phyloP scores from a whole-genome alignment of 2,113 vertebrate species.

The Hippoglossus stenolepis region DNA sequence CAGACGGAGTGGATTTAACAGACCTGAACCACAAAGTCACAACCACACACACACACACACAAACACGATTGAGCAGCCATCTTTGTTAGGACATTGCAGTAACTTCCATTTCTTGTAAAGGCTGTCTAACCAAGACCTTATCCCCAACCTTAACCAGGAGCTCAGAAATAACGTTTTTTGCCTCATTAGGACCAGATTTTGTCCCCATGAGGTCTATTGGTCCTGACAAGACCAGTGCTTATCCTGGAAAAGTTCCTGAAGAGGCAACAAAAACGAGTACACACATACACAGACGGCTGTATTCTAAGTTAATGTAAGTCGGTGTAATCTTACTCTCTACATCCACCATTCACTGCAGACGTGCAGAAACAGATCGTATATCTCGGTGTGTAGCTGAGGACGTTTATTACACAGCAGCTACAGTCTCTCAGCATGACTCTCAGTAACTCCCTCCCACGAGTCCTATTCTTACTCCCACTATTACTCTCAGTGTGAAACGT shows the following conservation, averaged over 20 bases:
- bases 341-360: slow-evolving; percentile 9
- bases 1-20: slow-evolving; percentile 66
- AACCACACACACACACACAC: neutral
- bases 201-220: no score
- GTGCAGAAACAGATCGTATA: neutral
- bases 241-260: no score
- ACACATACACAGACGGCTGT: slow-evolving; percentile 1
- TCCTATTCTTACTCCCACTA: slow-evolving; percentile 31
- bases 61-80: neutral
- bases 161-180: no score
- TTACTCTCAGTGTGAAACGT: no score
- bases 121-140: no score
- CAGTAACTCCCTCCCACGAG: slow-evolving; percentile 34
- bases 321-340: neutral
- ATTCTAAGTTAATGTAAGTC: neutral
- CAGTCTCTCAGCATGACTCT: neutral
- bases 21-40: slow-evolving; percentile 65
- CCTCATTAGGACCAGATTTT: no score
- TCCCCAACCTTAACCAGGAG: no score
- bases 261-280: neutral
- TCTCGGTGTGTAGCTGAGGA: slow-evolving; percentile 25
- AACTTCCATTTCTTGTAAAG: no score
- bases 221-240: no score
- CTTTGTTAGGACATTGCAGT: neutral
- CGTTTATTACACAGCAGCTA: slow-evolving; percentile 24